A percentile compares a stretch with the other conserved stretches of the same genome.
These are phyloP conservation scores for Mya arenaria DNA, from an alignment of 1,140 invertebrate species.

Conservation along the genomic window DNA sequence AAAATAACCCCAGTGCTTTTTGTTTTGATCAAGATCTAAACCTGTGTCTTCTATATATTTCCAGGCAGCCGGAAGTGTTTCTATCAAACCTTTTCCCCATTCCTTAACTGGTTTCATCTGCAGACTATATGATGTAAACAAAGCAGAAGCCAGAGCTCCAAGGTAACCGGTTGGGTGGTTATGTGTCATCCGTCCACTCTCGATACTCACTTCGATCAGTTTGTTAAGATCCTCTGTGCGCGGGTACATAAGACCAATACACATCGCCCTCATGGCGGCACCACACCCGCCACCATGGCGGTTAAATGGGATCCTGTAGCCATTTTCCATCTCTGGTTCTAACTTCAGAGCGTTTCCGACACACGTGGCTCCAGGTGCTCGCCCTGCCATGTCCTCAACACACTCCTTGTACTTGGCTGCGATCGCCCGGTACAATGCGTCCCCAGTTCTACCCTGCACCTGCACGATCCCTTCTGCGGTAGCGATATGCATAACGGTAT, in stretches of 20 bases:
- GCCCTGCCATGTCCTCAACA: conserved; percentile 73
- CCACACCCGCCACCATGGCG: conserved; percentile 74
- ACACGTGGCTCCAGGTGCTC: conserved; percentile 62
- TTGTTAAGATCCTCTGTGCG: conserved; percentile 70
- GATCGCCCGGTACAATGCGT: conserved; percentile 58
- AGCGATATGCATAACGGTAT: conserved; percentile 65
- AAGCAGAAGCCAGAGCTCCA: conserved; percentile 75
- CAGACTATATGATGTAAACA: conserved; percentile 77
- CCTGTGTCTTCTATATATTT: too few species aligned
- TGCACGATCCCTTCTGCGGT: conserved; percentile 62
- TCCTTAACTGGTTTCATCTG: conserved; percentile 68
- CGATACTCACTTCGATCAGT: conserved; percentile 56
- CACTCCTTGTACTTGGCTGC: conserved; percentile 70
- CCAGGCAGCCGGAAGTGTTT: conserved; percentile 66
- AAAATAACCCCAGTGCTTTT: conserved; percentile 65
- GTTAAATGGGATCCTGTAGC: conserved; percentile 57
- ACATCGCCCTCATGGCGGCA: conserved; percentile 79
- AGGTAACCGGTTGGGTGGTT: conserved; percentile 79
- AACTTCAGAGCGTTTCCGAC: neutral
- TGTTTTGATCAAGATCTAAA: too few species aligned
- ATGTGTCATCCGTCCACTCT: conserved; percentile 77
- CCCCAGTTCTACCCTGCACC: neutral
- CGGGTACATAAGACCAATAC: conserved; percentile 77
- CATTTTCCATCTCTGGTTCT: conserved; percentile 1
- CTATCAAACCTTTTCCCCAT: conserved; percentile 75